Evolutionary conservation across 2,113 vertebrate species (phyloP), one percentile per base, ranked within the genome.

Genomic region (Neotoma lepida): DNA sequence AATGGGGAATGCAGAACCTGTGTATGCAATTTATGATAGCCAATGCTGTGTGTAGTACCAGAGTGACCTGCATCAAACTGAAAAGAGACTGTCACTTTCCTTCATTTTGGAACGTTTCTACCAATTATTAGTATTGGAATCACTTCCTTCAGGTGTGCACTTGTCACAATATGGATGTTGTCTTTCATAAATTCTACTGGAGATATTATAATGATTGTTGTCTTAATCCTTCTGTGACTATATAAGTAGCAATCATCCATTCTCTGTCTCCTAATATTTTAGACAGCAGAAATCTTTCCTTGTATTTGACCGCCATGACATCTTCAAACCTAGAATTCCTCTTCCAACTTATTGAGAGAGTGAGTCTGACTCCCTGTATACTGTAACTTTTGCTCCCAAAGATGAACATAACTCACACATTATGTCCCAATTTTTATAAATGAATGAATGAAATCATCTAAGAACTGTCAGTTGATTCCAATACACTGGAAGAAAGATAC

Each of bases 361-460:
- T 1, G 0, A 46, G 35, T 58, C 80, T 94, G 93, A 64, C 17
- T 97, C 68, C 89, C 41, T 93, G 2, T 9, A 6, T 15, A 73
- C 63, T 46, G 0, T 76, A 73, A 33, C 49, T 95, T 97, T 97
- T 96, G 94, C 28, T 93, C 84, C 49, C 51, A 93, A 86, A 96
- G 64, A 94, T 88, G 93, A 94, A 24, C 76, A 95, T 93, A 97
- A 96, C 86, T 92, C 82, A 81, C n/a, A 76, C n/a, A 39, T 88
- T 80, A 88, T 90, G 94, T 97, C 81, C 56, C 28, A 87, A 80
- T 95, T 94, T 97, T 97, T 95, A 94, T 71, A 88, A 93, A 95
- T 54, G 54, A 88, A 85, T 58, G 64, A 88, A 93, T 88, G 30
- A 91, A 73, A 81, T 89, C 56, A 71, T 85, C 8, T 97, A 94